phyloP scores from a whole-genome alignment of 2,888 invertebrate species.

The Eilema depressum region DNA sequence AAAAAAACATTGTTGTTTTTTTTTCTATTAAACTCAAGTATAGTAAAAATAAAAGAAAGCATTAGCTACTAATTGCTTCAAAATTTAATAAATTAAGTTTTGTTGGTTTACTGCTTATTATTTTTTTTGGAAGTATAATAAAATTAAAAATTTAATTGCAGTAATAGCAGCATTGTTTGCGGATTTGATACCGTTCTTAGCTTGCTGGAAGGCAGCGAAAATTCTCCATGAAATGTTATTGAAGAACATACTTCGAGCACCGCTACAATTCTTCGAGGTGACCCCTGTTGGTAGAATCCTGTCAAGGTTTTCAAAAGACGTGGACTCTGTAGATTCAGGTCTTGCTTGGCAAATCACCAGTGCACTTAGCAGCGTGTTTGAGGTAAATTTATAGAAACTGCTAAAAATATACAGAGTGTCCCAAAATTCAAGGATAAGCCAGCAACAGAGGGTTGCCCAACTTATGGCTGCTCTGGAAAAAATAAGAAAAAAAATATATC shows the following conservation, averaged over 20 bases:
- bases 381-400: constrained; percentile 83
- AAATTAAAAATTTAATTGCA: constrained; percentile 78
- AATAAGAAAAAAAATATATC: no score
- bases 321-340: constrained; percentile 90
- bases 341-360: constrained; percentile 89
- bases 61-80: no score
- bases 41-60: no score
- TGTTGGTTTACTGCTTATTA: no score
- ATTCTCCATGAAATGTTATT: constrained; percentile 88
- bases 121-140: background rate
- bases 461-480: no score
- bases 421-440: no score
- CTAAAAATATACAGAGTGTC: no score
- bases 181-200: constrained; percentile 90
- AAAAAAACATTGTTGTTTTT: no score
- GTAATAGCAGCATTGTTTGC: constrained; percentile 89
- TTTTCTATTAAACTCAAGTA: no score
- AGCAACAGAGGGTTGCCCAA: no score
- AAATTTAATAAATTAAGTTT: no score
- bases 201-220: constrained; percentile 90
- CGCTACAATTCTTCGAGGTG: constrained; percentile 92
- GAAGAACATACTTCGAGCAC: constrained; percentile 88
- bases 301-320: constrained; percentile 91
- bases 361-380: constrained; percentile 90
- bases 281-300: constrained; percentile 92